Evolutionary conservation across 2,797 vertebrate species (phyloP), one percentile per base, ranked within the genome.

Genomic region (Rhinogobio ventralis): DNA sequence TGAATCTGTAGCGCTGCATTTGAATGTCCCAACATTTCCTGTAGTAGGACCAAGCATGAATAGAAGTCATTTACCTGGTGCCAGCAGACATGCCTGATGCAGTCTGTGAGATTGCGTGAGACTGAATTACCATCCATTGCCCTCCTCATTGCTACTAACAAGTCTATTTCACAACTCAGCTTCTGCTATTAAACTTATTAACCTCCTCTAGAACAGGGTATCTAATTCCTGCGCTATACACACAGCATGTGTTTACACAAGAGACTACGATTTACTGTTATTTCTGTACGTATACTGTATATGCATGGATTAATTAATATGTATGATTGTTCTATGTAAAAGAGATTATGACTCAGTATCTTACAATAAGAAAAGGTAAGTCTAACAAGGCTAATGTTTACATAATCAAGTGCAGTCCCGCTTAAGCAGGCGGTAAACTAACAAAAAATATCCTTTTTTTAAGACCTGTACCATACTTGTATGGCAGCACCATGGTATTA

Each of bases 41-140:
- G 9, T 49, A 51, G 81, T 57, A 67, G 60, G 33, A 86, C 15
- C 39, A 46, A 62, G n/a, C 23, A 46, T 83, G 72, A 53, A 76
- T 79, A 28, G 60, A 75, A 87, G 46, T 87, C 7, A 86, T 88
- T 87, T 88, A 78, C 73, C 84, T 78, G 74, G 69, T 74, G 87
- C 88, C 87, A 86, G 85, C 80, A 84, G 89, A 88, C 72, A 83
- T 42, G 46, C 13, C 84, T 80, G 79, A 80, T 83, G 66, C 79
- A 85, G 88, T 76, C 81, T 55, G 83, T 42, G 39, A 42, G 69
- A 81, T 90, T 87, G 81, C 76, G 81, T 83, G 83, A 88, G 88
- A 89, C 76, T 89, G 85, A 90, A 91, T 91, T 89, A 89, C 86
- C 82, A 85, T 88, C 79, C 82, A 85, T 57, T 85, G 45, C 72